These are phyloP conservation scores for Notothenia coriiceps DNA, from an alignment of 2,113 vertebrate species.

Conservation along the genomic window DNA sequence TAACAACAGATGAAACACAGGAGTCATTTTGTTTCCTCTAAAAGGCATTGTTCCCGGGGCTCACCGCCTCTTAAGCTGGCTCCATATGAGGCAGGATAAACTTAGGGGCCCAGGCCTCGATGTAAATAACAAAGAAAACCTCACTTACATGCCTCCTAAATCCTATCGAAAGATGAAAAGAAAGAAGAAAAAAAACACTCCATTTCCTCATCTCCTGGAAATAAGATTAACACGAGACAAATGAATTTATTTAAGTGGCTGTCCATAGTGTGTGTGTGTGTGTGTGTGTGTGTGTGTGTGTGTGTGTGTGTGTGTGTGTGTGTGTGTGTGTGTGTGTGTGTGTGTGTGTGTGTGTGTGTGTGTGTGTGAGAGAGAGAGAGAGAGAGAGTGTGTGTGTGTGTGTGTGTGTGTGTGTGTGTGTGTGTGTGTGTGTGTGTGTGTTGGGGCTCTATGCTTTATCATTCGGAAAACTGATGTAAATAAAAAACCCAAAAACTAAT, in stretches of 20 bases:
- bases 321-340: constrained; percentile 46
- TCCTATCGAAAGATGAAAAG: constrained; percentile 81
- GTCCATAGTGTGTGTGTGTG: constrained; percentile 26
- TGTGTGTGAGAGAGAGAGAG: too few relatives aligned
- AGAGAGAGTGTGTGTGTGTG: constrained; percentile 17
- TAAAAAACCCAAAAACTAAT: background rate
- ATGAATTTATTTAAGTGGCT: constrained; percentile 79
- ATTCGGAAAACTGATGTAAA: constrained; percentile 18
- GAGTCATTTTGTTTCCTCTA: constrained; percentile 80
- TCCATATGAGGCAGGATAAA: constrained; percentile 86
- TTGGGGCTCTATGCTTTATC: constrained; percentile 31
- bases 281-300: constrained; percentile 21
- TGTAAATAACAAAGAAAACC: constrained; percentile 84
- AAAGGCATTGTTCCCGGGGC: constrained; percentile 79
- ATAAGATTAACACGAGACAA: constrained; percentile 79
- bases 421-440: constrained; percentile 38
- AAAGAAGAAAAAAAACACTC: constrained; percentile 71
- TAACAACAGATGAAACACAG: constrained; percentile 87
- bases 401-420: constrained; percentile 15
- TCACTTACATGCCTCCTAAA: constrained; percentile 85
- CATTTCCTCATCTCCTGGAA: constrained; percentile 78
- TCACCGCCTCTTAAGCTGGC: constrained; percentile 83
- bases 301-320: constrained; percentile 18
- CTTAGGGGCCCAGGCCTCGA: constrained; percentile 81
- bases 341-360: constrained; percentile 28